Evolutionary conservation across 1,140 invertebrate genomes (phyloP).

Genomic region (Helicoverpa armigera): DNA sequence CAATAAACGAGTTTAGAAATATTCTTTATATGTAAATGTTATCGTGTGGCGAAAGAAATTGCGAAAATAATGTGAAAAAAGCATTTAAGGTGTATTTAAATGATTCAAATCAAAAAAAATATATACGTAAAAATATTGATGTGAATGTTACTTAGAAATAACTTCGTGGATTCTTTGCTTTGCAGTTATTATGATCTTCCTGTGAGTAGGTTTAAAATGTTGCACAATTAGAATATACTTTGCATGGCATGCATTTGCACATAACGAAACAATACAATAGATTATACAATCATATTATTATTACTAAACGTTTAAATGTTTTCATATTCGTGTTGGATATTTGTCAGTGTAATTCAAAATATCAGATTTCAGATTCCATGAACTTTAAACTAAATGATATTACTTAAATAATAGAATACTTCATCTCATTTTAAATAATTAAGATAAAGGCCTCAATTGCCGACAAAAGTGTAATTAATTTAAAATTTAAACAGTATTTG

Average conservation of each 20-base stretch:
- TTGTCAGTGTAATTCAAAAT: background rate
- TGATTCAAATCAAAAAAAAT: conserved; percentile 8
- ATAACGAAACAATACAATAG: conserved; percentile 15
- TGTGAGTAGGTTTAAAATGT: conserved; percentile 29
- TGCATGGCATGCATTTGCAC: conserved; percentile 38
- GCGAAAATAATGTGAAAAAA: background rate
- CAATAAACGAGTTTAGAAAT: background rate
- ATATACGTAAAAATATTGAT: conserved; percentile 35
- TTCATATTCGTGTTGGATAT: conserved; percentile 21
- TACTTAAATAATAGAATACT: background rate
- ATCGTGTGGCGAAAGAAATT: background rate
- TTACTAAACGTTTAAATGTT: background rate
- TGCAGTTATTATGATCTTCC: conserved; percentile 7
- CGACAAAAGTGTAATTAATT: no score
- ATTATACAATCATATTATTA: background rate
- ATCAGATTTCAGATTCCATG: background rate
- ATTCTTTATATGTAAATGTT: background rate
- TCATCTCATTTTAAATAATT: background rate
- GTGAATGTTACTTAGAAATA: conserved; percentile 15
- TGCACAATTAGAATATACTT: conserved; percentile 42
- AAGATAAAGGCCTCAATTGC: no score
- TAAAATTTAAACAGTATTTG: conserved; percentile 25
- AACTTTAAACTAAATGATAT: background rate
- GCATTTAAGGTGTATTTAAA: background rate
- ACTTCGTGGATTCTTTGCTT: conserved; percentile 22